These are phyloP conservation scores for Vanacampus margaritifer DNA, from an alignment of 2,113 vertebrate genomes.

Conservation along the genomic window DNA sequence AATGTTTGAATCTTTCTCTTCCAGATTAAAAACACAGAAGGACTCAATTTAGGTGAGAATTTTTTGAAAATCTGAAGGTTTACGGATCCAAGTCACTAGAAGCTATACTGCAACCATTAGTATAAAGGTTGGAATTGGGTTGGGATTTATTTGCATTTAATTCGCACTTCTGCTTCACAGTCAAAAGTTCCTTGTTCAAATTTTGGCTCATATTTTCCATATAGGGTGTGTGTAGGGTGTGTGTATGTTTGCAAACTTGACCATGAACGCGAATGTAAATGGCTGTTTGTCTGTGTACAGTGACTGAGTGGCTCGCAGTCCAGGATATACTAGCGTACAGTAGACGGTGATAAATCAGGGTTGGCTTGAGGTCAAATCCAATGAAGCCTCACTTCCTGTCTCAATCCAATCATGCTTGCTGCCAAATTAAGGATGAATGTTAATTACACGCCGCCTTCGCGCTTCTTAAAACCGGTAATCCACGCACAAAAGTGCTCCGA, in stretches of 20 bases:
- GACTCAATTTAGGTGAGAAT: no score
- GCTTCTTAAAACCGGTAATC: not conserved
- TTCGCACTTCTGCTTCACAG: not conserved
- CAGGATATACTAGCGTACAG: not conserved
- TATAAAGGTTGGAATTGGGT: not conserved
- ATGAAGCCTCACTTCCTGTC: constrained; percentile 7
- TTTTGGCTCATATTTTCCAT: not conserved
- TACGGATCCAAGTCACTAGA: not conserved
- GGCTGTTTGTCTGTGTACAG: not conserved
- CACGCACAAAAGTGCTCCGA: not conserved
- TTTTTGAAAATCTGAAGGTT: no score
- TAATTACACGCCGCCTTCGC: not conserved
- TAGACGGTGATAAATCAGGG: not conserved
- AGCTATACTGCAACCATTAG: not conserved
- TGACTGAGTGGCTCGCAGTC: not conserved
- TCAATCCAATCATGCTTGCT: not conserved
- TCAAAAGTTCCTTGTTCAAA: not conserved
- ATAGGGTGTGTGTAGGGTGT: not conserved
- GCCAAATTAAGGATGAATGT: not conserved
- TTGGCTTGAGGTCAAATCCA: not conserved
- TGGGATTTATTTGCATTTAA: not conserved
- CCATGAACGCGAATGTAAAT: not conserved
- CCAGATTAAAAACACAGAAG: not conserved
- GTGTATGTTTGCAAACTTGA: not conserved
- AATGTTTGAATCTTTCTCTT: not conserved